Evolutionary conservation across 1,140 invertebrate genomes (phyloP), one percentile per base, ranked within the genome.

Genomic region (Drosophila simulans): DNA sequence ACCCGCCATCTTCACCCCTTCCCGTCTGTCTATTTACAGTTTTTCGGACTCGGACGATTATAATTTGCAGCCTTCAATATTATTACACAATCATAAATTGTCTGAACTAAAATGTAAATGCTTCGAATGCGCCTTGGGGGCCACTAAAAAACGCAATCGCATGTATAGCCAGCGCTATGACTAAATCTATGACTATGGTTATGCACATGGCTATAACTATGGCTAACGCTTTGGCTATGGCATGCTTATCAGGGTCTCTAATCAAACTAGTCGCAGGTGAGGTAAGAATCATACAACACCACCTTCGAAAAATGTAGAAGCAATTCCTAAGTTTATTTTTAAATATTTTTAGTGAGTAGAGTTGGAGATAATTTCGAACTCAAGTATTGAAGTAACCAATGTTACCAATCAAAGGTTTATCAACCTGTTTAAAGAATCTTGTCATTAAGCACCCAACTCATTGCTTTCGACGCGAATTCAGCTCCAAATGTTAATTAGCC

Each of bases 81-180:
- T 66, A 77, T 81, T 81, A 63, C 68, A 68, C 73, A 82, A 82
- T 82, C 68, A 51, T 73, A 73, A 73, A 70, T 75, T 63, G 43
- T 60, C 68, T 46, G 69, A 71, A 34, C 48, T 17, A 22, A 77
- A 74, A 68, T 76, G 48, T 37, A 59, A 77, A 63, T 70, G 63
- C 54, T 54, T 54, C n/a, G 17, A 71, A 43, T 60, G 55, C 54
- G 45, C 54, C 66, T 59, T 71, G 66, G 66, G 68, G 66, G 31
- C 25, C 48, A 39, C 37, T 31, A 48, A 59, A 48, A 69, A 70
- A 39, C 65, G 39, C 54, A 60, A 39, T 71, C 25, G 66, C 45
- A 69, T 57, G 45, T 59, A 43, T 39, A 40, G 35, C 48, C 51
- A 53, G 35, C 48, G 69, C 66, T 70, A 56, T 56, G 63, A 39